Conservation (phyloP, 2,113 vertebrate species). For the Caretta caretta region DNA sequence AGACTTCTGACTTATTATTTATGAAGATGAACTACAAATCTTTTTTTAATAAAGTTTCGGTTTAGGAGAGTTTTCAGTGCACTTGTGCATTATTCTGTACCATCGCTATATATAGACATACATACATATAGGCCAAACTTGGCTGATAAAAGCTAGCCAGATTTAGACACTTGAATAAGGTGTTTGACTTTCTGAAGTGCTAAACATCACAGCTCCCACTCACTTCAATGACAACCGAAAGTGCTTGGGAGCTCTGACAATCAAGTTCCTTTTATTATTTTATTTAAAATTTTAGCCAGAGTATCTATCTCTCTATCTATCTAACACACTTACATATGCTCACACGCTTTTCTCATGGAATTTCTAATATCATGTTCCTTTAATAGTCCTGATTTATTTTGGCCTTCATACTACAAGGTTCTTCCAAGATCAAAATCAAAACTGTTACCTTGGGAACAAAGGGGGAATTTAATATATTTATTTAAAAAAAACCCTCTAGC, state of each 20-base stretch:
- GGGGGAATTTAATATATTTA: not conserved
- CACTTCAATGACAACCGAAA: not conserved
- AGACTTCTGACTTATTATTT: not conserved
- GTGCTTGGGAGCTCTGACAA: not conserved
- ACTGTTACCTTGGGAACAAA: not conserved
- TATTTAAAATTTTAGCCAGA: not conserved
- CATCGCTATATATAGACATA: not conserved
- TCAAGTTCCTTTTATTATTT: not conserved
- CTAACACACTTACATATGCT: not conserved
- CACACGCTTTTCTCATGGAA: not conserved
- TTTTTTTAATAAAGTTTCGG: not conserved
- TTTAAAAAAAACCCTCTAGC: not conserved
- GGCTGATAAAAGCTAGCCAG: not conserved
- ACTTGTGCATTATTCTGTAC: rapidly evolving
- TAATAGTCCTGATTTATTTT: constrained; percentile 13
- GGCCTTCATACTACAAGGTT: not conserved
- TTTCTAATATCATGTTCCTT: not conserved
- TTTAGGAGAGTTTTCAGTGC: not conserved
- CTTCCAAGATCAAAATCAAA: not conserved
- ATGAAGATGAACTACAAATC: not conserved
- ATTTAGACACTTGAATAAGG: not conserved
- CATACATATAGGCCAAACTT: rapidly evolving
- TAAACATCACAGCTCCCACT: not conserved
- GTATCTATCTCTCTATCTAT: not conserved
- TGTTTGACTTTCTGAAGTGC: not conserved